Evolutionary conservation across 30 jellyfish, hydroid and myxozoan genomes (phyloP).

Genomic region (Clytia hemisphaerica): DNA sequence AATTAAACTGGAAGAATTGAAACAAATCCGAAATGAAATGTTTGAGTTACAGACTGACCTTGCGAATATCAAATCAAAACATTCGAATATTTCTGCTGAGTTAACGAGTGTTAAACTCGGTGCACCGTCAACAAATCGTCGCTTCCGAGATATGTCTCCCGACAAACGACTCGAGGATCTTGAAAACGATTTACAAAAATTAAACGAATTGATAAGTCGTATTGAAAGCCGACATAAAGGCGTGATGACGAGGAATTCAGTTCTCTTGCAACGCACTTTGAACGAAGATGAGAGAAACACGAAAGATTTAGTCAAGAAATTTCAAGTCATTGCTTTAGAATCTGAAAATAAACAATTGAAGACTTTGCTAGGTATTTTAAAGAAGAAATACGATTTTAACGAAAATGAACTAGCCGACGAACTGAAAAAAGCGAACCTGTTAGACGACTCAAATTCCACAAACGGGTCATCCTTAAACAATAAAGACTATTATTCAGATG

Average conservation of each 20-base stretch:
- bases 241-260: conserved; percentile 50
- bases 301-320: conserved; percentile 20
- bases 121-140: background rate
- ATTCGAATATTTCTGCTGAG: conserved; percentile 34
- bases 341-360: conserved; percentile 29
- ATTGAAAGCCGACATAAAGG: conserved; percentile 75
- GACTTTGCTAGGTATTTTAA: conserved; percentile 36
- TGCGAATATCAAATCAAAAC: conserved; percentile 25
- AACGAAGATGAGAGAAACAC: conserved; percentile 16
- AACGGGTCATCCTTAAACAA: no score
- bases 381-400: conserved; percentile 29
- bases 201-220: conserved; percentile 40
- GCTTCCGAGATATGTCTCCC: conserved; percentile 1
- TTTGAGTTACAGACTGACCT: conserved; percentile 47
- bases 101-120: conserved; percentile 38
- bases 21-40: conserved; percentile 80
- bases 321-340: conserved; percentile 21
- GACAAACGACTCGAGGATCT: conserved; percentile 25
- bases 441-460: no score
- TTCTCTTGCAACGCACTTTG: conserved; percentile 8
- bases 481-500: no score
- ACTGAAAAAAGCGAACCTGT: conserved; percentile 2
- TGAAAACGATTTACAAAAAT: conserved; percentile 37
- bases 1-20: conserved; percentile 74
- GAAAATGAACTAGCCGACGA: conserved; percentile 34